Base-by-base conservation (phyloP, 92 coral and sea anemone species). In the Parazoanthus darwini region DNA sequence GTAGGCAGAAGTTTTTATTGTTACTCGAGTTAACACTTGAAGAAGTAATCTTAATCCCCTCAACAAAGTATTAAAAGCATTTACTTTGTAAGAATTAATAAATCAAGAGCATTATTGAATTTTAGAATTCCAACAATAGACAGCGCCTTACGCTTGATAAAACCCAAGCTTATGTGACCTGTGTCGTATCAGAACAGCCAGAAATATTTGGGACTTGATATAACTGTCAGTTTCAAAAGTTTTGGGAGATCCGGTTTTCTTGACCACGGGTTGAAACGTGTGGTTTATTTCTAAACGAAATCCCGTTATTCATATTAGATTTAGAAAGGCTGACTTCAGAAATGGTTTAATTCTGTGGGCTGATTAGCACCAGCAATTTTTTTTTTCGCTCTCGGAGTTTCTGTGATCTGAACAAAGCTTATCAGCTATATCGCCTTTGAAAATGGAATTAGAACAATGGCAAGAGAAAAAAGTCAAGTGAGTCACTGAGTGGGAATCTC, bases 1-100 rank as follows among this genome's bases (percentile, higher is more conserved):
- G 74, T 71, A 18, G 23, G 35, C 67, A 51, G 66, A 11, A 11
- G 0, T 70, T 84, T 84, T 48, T 16, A 25, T 44, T 70, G 43
- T 71, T 44, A 70, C 39, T 84, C 78, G 36, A 44, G 78, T 84
- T 84, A 82, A 84, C 87, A 84, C 87, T 84, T 84, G 67, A 84
- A 84, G 54, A 25, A 46, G 86, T 38, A 82, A 68, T 44, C 78
- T 48, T 84, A 84, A 84, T 71, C 87, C 87, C 43, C 74, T 82
- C 77, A 25, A 82, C 46, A 42, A 84, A 84, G 87, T 29, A 84
- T 84, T 84, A 84, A 84, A 66, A 84, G 48, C 66, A 84, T 84
- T 71, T 84, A 44, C 65, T 15, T 46, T 14, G 18, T 67, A 44
- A 48, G 63, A 82, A 59, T 67, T 42, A 68, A 18, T 68, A 72